phyloP scores from a whole-genome alignment of 2,113 vertebrate species.

The Solenodon paradoxus region DNA sequence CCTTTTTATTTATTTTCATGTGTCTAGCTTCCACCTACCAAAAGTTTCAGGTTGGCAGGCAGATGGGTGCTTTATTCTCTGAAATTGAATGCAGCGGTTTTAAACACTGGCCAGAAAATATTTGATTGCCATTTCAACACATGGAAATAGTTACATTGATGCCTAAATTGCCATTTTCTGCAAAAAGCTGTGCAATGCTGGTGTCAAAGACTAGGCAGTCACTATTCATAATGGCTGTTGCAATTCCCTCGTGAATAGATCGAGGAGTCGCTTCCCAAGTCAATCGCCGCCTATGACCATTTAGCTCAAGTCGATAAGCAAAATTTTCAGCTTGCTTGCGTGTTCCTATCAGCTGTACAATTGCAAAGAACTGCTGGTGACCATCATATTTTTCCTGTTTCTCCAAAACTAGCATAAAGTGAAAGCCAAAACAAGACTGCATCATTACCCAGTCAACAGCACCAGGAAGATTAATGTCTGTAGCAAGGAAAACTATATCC shows the following conservation, averaged over 20 bases:
- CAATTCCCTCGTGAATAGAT: slow-evolving; percentile 98
- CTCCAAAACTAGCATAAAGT: slow-evolving; percentile 99
- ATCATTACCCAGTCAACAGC: slow-evolving; percentile 99
- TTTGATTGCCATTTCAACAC: slow-evolving; percentile 90
- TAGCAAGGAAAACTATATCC: slow-evolving; percentile 98
- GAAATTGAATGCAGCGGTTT: slow-evolving; percentile 81
- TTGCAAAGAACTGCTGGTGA: slow-evolving; percentile 99
- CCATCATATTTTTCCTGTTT: slow-evolving; percentile 99
- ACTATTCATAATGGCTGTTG: slow-evolving; percentile 99
- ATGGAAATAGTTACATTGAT: slow-evolving; percentile 99
- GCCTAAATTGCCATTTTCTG: slow-evolving; percentile 98
- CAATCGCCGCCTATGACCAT: slow-evolving; percentile 97
- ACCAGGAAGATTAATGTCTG: slow-evolving; percentile 98
- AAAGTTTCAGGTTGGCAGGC: slow-evolving; percentile 76
- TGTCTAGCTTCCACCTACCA: slow-evolving; percentile 78
- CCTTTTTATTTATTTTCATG: slow-evolving; percentile 83
- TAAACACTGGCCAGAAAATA: slow-evolving; percentile 86
- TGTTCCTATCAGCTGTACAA: slow-evolving; percentile 98
- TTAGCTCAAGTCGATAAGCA: slow-evolving; percentile 97
- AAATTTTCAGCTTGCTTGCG: slow-evolving; percentile 99
- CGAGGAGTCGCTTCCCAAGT: slow-evolving; percentile 99
- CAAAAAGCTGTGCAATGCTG: slow-evolving; percentile 99
- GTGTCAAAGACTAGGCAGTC: slow-evolving; percentile 99
- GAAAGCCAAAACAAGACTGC: slow-evolving; percentile 99
- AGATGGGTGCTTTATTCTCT: slow-evolving; percentile 80